Conservation (phyloP, 2,797 vertebrate genomes). For the Dromococcyx pavoninus region DNA sequence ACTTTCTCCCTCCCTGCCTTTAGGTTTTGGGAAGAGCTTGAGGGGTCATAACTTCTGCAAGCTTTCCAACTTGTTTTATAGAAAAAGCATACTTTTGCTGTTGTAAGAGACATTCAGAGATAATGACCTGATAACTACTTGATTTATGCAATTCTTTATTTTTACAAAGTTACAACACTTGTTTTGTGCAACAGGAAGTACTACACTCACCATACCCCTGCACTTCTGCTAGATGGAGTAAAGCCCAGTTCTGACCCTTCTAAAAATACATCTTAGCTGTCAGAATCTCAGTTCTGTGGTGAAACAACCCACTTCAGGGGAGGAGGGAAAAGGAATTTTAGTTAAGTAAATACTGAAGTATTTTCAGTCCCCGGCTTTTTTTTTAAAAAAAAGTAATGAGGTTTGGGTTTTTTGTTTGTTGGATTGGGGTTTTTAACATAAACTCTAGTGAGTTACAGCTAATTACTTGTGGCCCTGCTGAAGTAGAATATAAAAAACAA, state of each 20-base stretch:
- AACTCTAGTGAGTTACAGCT: neutral
- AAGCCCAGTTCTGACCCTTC: neutral
- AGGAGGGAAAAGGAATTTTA: neutral
- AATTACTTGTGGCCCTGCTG: neutral
- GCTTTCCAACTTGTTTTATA: neutral
- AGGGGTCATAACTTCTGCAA: neutral
- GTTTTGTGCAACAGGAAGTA: constrained; percentile 30
- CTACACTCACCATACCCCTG: neutral
- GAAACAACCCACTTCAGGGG: neutral
- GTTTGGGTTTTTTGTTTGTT: neutral
- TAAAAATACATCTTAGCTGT: neutral
- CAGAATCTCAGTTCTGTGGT: neutral
- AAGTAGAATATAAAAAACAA: neutral
- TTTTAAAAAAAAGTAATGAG: neutral
- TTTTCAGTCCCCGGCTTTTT: neutral
- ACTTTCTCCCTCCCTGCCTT: neutral
- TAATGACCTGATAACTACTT: neutral
- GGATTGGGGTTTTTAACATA: neutral
- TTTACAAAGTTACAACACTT: neutral
- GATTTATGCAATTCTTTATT: constrained; percentile 14
- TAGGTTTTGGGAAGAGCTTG: neutral
- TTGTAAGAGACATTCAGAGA: neutral
- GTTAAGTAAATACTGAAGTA: neutral
- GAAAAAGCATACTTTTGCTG: neutral
- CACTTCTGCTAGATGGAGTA: neutral